Evolutionary conservation across 1,140 invertebrate genomes (phyloP).

Genomic region (Ips nitidus): DNA sequence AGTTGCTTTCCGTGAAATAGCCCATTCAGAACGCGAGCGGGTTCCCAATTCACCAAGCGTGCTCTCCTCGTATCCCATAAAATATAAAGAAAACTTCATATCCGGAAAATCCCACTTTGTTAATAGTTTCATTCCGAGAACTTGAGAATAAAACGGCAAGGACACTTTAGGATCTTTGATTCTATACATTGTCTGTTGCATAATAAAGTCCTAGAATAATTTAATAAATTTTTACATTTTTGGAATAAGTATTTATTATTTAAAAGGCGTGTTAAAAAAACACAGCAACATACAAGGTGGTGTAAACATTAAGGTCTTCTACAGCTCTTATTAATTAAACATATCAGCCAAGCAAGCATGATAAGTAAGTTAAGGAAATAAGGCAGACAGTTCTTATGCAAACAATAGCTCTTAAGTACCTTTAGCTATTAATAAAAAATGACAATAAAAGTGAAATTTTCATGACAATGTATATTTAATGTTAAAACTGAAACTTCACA

Average conservation of each 20-base stretch:
- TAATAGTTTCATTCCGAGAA: slow-evolving; percentile 87
- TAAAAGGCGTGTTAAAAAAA: neutral
- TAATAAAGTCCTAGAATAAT: slow-evolving; percentile 72
- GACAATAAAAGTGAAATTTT: no score
- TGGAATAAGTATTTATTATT: neutral
- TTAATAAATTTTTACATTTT: neutral
- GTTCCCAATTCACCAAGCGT: slow-evolving; percentile 59
- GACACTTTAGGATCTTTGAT: slow-evolving; percentile 89
- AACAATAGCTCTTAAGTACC: no score
- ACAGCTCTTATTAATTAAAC: neutral
- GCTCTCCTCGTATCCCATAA: slow-evolving; percentile 85
- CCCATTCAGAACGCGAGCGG: slow-evolving; percentile 71
- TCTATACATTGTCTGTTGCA: slow-evolving; percentile 95
- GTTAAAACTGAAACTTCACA: no score
- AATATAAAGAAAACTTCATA: slow-evolving; percentile 90
- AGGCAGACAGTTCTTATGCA: no score
- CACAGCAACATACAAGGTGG: neutral
- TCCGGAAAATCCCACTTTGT: slow-evolving; percentile 86
- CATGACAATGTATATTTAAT: no score
- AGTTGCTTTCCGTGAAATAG: slow-evolving; percentile 81
- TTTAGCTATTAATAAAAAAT: no score
- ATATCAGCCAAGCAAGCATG: no score
- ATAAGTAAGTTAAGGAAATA: no score
- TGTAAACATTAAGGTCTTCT: neutral
- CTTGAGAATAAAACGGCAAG: slow-evolving; percentile 86